phyloP scores from a whole-genome alignment of 2,113 vertebrate species.

The Urocitellus parryii region DNA sequence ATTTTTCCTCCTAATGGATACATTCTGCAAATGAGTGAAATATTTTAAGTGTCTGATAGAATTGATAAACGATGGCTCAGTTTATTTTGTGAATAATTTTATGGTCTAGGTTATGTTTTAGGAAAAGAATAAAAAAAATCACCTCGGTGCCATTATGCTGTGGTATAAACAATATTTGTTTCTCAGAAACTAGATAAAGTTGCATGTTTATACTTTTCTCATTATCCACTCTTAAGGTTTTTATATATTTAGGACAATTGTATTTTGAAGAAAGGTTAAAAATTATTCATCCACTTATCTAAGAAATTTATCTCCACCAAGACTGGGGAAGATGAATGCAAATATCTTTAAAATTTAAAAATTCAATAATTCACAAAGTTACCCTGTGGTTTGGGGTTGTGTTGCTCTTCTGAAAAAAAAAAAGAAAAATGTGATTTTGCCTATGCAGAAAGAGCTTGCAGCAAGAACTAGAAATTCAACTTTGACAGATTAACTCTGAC shows the following conservation, averaged over 20 bases:
- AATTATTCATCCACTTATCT: conserved; percentile 36
- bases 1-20: conserved; percentile 48
- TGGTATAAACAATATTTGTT: conserved; percentile 58
- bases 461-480: not conserved
- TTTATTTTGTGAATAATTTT: conserved; percentile 68
- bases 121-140: conserved; percentile 18
- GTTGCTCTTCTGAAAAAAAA: not conserved
- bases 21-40: conserved; percentile 59
- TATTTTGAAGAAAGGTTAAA: conserved; percentile 56
- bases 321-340: not conserved
- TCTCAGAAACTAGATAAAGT: conserved; percentile 54
- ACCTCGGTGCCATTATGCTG: not conserved
- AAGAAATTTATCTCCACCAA: conserved; percentile 42
- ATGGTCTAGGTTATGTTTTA: conserved; percentile 44
- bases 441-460: not conserved
- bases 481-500: not conserved
- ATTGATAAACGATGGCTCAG: conserved; percentile 67
- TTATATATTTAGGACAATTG: conserved; percentile 33
- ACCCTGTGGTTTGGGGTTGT: not conserved
- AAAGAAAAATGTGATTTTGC: not conserved
- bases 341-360: conserved; percentile 50
- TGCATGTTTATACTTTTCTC: conserved; percentile 58
- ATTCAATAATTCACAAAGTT: not conserved
- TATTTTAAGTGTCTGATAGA: conserved; percentile 56
- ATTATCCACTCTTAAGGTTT: conserved; percentile 28